phyloP scores from a whole-genome alignment of 1,140 invertebrate genomes.

The Drosophila trapezifrons region DNA sequence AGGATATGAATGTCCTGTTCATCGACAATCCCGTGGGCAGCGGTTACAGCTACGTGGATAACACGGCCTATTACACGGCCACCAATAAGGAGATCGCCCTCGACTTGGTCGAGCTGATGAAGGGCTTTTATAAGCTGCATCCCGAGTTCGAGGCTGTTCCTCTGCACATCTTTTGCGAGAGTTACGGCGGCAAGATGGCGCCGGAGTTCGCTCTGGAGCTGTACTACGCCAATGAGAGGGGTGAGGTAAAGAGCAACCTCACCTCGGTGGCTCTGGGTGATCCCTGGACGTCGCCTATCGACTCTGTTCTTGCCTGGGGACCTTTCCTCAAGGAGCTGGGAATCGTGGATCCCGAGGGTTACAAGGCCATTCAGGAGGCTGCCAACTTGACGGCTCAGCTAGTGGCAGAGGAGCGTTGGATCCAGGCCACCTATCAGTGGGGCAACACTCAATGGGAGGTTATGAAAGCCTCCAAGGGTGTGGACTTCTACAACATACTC shows the following conservation, averaged over 20 bases:
- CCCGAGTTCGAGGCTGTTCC: slow-evolving; percentile 89
- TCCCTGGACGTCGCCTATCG: slow-evolving; percentile 93
- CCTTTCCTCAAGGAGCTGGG: slow-evolving; percentile 86
- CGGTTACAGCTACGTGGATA: slow-evolving; percentile 93
- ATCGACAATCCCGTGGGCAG: slow-evolving; percentile 95
- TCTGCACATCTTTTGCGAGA: slow-evolving; percentile 93
- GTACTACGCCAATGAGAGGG: slow-evolving; percentile 87
- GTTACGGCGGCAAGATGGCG: slow-evolving; percentile 96
- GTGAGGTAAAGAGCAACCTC: slow-evolving; percentile 89
- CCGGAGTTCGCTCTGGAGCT: slow-evolving; percentile 88
- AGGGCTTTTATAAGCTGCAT: slow-evolving; percentile 86
- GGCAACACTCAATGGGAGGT: slow-evolving; percentile 87
- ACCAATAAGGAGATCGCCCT: slow-evolving; percentile 90
- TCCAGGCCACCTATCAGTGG: slow-evolving; percentile 88
- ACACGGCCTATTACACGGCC: slow-evolving; percentile 85
- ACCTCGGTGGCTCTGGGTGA: slow-evolving; percentile 92
- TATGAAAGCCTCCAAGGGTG: slow-evolving; percentile 86
- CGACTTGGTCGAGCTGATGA: slow-evolving; percentile 91
- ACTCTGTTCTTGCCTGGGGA: slow-evolving; percentile 91
- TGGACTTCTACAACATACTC: slow-evolving; percentile 93
- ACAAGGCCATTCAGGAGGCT: slow-evolving; percentile 84
- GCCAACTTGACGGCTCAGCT: slow-evolving; percentile 85
- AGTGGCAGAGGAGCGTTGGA: slow-evolving; percentile 86
- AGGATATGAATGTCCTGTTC: slow-evolving; percentile 92
- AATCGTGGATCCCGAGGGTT: slow-evolving; percentile 87